Evolutionary conservation across 1,140 invertebrate genomes (phyloP).

Genomic region (Drosophila micromelanica): DNA sequence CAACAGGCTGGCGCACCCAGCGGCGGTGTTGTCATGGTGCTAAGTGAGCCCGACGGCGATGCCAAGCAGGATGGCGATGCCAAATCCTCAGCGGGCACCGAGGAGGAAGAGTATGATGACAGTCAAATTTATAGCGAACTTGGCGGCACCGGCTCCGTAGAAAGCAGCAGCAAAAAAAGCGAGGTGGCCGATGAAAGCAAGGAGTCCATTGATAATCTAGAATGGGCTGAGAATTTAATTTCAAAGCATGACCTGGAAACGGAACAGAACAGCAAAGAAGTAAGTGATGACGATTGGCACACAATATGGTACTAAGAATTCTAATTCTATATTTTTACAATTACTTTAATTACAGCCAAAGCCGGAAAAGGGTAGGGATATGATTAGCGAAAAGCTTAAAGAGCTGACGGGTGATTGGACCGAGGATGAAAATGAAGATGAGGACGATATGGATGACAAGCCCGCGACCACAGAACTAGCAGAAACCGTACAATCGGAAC

Average conservation of each 20-base stretch:
- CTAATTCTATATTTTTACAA: background rate
- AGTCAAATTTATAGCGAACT: conserved; percentile 76
- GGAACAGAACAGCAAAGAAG: conserved; percentile 71
- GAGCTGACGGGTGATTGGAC: conserved; percentile 82
- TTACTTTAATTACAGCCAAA: conserved; percentile 49
- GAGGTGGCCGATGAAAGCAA: conserved; percentile 67
- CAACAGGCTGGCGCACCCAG: conserved; percentile 71
- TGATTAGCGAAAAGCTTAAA: conserved; percentile 79
- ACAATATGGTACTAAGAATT: background rate
- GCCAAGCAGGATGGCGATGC: conserved; percentile 50
- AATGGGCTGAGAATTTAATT: conserved; percentile 80
- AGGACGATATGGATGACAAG: conserved; percentile 50
- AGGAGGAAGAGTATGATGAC: conserved; percentile 75
- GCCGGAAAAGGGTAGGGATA: conserved; percentile 64
- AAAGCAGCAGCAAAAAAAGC: conserved; percentile 58
- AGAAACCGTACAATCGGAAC: conserved; percentile 19
- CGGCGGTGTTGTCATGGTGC: conserved; percentile 83
- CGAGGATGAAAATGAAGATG: conserved; percentile 81
- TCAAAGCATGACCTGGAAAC: conserved; percentile 69
- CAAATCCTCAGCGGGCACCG: conserved; percentile 59
- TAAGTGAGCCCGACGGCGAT: conserved; percentile 70
- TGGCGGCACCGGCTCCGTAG: conserved; percentile 49
- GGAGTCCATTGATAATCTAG: conserved; percentile 75
- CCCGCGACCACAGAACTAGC: conserved; percentile 41
- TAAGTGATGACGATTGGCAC: conserved; percentile 12